phyloP scores from a whole-genome alignment of 2,888 invertebrate genomes.

The Eupeodes latifasciatus region DNA sequence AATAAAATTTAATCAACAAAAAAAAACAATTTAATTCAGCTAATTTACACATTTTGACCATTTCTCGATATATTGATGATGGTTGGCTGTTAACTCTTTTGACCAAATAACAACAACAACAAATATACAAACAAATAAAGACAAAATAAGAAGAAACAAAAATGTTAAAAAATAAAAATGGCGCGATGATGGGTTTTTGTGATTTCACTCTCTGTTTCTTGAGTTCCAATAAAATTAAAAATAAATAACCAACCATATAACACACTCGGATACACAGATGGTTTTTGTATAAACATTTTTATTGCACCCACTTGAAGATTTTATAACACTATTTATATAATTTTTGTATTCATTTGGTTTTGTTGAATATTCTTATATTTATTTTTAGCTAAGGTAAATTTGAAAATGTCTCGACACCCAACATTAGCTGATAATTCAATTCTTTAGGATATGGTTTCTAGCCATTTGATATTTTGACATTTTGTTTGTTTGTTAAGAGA shows the following conservation, averaged over 20 bases:
- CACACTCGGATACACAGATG: neutral
- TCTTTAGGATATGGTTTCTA: conserved; percentile 38
- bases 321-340: conserved; percentile 51
- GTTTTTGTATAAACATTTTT: conserved; percentile 33
- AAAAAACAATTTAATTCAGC: conserved; percentile 54
- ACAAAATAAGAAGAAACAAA: conserved; percentile 12
- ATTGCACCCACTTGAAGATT: conserved; percentile 71
- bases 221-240: conserved; percentile 68
- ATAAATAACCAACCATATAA: conserved; percentile 8
- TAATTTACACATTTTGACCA: conserved; percentile 74
- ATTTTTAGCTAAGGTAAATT: conserved; percentile 49
- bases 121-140: conserved; percentile 5
- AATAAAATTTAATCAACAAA: neutral
- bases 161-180: conserved; percentile 63
- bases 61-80: conserved; percentile 73
- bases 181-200: conserved; percentile 66
- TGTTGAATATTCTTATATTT: neutral
- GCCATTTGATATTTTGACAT: conserved; percentile 48
- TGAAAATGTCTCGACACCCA: conserved; percentile 69
- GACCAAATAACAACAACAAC: conserved; percentile 21
- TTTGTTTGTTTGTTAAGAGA: conserved; percentile 38
- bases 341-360: neutral
- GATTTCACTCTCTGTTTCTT: conserved; percentile 75
- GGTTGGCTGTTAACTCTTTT: conserved; percentile 66
- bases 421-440: conserved; percentile 69